A percentile compares a stretch with the other conserved stretches of the same genome.
Conservation (phyloP, 2,113 vertebrate species). For the Strix uralensis region DNA sequence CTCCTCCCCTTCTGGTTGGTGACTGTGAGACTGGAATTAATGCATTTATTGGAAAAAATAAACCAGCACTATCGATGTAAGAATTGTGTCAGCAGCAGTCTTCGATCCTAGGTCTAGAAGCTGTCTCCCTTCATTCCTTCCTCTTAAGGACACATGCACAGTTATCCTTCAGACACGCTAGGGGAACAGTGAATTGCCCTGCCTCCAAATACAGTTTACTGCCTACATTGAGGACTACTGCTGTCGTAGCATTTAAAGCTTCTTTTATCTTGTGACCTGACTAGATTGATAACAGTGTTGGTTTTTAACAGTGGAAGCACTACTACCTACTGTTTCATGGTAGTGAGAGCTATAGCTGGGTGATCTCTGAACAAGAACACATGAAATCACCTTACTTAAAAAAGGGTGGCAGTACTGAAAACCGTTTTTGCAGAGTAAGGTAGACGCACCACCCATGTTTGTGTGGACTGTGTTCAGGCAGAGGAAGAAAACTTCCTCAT, state of each 20-base stretch:
- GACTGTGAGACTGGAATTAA: background rate
- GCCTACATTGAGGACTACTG: background rate
- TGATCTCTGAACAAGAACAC: background rate
- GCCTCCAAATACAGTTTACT: background rate
- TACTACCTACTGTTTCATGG: background rate
- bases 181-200: background rate
- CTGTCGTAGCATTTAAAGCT: background rate
- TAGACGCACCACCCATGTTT: background rate
- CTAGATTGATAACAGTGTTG: background rate
- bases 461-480: background rate
- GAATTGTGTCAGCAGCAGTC: background rate
- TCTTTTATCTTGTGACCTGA: background rate
- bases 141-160: fast-evolving
- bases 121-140: background rate
- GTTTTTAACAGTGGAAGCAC: background rate
- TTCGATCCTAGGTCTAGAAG: background rate
- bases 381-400: background rate
- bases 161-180: background rate
- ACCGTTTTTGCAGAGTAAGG: background rate
- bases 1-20: background rate
- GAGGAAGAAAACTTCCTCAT: background rate
- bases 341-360: background rate
- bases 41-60: background rate
- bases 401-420: background rate
- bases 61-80: background rate